These are phyloP conservation scores for Ophonus ardosiacus DNA, from an alignment of 2,888 invertebrate species.

Conservation along the genomic window DNA sequence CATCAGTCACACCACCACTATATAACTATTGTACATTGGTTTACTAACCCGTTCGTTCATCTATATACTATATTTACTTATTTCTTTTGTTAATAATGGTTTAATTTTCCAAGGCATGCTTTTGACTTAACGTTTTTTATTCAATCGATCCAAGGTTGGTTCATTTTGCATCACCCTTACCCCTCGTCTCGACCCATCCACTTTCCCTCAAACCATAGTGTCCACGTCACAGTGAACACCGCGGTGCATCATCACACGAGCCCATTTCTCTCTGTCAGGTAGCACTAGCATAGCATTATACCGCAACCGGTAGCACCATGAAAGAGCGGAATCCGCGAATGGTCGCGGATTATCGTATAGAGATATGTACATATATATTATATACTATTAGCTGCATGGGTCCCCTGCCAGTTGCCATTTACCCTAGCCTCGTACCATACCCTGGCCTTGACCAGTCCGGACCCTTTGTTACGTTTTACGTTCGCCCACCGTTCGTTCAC, in stretches of 20 bases:
- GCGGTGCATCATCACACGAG: constrained; percentile 69
- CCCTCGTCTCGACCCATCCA: background rate
- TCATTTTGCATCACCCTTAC: constrained; percentile 25
- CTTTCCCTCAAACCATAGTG: background rate
- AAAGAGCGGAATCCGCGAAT: background rate
- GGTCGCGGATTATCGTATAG: background rate
- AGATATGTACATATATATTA: constrained; percentile 33
- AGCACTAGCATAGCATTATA: constrained; percentile 51
- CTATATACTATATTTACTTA: constrained; percentile 51
- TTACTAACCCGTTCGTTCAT: constrained; percentile 51
- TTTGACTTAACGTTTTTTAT: constrained; percentile 47
- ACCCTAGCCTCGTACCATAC: constrained; percentile 32
- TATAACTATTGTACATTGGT: constrained; percentile 50
- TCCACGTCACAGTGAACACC: constrained; percentile 68
- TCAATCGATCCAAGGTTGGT: constrained; percentile 37
- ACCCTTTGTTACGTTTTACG: constrained; percentile 42
- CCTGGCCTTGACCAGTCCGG: constrained; percentile 51
- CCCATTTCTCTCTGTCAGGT: constrained; percentile 45
- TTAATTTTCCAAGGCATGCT: constrained; percentile 58
- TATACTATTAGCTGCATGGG: constrained; percentile 48
- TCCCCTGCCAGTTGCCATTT: constrained; percentile 40
- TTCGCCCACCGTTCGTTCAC: constrained; percentile 59
- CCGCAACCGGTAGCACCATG: constrained; percentile 24
- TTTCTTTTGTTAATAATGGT: constrained; percentile 54
- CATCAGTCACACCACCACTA: constrained; percentile 49